Evolutionary conservation across 2,797 vertebrate genomes (phyloP), one percentile per base, ranked within the genome.

Genomic region (Coregonus sp.): DNA sequence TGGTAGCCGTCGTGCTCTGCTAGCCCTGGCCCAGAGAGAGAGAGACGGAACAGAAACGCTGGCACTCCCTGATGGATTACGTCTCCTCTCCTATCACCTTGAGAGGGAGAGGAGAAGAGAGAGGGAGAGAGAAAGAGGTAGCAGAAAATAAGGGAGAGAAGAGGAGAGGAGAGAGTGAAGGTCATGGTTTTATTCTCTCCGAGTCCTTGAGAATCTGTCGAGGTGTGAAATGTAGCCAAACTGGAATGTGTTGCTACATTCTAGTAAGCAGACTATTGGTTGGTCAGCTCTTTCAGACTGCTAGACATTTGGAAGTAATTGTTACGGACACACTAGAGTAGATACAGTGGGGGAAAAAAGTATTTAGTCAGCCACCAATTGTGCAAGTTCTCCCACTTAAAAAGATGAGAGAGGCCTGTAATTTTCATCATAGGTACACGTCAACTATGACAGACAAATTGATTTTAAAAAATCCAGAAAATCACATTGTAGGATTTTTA

Each of bases 31-130:
- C 6, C 56, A 20, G 7, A 61, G 18, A n/a, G 56, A 54, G 16
- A n/a, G 56, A 20, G 56, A 18, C 33, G 63, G 52, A 56, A 80
- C 74, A 47, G 2, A 47, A 47, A 47, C 9, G 9, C 40, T 80
- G 74, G 29, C 37, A 15, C 31, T 67, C 70, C 79, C 66, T 78
- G 76, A 78, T 76, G 71, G 72, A 80, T 73, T 18, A 76, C 50
- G 65, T 29, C 59, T 25, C 59, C 73, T 80, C 74, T 52, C 14
- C 50, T 61, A 51, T 80, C 75, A 72, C 85, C 82, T 86, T 80
- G 77, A 83, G 74, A 71, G 68, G 54, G 73, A 29, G 4, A 37
- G 25, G 35, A 70, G 31, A n/a, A 33, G 35, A n/a, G 61, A 11
- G 69, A 51, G 6, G 16, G 59, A 1, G 61, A 78, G 25, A 5